Evolutionary conservation across 2,113 vertebrate species (phyloP).

Genomic region (Cephalopholis sonnerati): DNA sequence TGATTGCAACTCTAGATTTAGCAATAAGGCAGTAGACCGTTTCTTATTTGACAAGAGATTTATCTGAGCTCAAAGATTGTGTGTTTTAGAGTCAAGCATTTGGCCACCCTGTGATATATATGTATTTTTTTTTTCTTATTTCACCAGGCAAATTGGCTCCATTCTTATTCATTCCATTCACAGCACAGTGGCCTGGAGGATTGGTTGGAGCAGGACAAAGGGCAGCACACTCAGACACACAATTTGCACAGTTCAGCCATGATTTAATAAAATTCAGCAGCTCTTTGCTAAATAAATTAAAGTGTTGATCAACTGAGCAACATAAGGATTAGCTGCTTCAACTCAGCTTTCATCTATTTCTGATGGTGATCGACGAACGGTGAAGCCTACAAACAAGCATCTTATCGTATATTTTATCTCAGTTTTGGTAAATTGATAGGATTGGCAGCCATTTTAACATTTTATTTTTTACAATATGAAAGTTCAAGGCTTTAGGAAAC

Average conservation of each 20-base stretch:
- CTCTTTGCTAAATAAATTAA: constrained; percentile 4
- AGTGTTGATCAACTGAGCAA: constrained; percentile 12
- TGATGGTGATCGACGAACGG: neutral
- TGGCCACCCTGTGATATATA: no score
- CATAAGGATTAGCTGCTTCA: constrained; percentile 18
- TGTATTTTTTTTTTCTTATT: neutral
- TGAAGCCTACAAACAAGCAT: constrained; percentile 13
- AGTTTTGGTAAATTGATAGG: neutral
- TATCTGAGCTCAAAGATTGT: neutral
- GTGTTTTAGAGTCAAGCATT: neutral
- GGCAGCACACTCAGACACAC: neutral
- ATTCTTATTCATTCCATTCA: no score
- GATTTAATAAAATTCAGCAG: neutral
- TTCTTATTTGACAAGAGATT: constrained; percentile 3
- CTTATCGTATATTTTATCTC: neutral
- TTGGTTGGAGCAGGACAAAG: constrained; percentile 6
- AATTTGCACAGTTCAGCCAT: neutral
- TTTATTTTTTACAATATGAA: constrained; percentile 16
- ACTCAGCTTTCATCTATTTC: constrained; percentile 5
- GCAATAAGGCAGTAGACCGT: neutral
- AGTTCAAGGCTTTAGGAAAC: constrained; percentile 34
- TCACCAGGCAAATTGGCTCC: neutral
- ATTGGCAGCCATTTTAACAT: constrained; percentile 11
- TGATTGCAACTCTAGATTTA: neutral
- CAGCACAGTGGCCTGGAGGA: neutral